Percentiles rank a stretch among this genome's conserved stretches.
phyloP scores from a whole-genome alignment of 2,113 vertebrate genomes.

The Australoheros scitulus region DNA sequence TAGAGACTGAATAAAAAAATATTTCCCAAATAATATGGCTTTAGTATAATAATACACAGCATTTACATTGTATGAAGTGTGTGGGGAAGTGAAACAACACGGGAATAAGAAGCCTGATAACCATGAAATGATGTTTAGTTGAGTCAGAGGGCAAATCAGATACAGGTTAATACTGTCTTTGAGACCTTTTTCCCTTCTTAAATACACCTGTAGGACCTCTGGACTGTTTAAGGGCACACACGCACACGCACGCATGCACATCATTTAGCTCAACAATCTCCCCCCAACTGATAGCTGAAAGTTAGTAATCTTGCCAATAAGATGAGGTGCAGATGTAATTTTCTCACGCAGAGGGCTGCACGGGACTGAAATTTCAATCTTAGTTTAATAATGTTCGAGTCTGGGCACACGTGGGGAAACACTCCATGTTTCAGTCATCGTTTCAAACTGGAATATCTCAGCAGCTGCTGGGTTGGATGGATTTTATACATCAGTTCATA shows the following conservation, averaged over 20 bases:
- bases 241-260: no score
- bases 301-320: not conserved
- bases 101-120: not conserved
- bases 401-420: not conserved
- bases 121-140: not conserved
- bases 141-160: not conserved
- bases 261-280: not conserved
- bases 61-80: no score
- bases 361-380: not conserved
- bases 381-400: not conserved
- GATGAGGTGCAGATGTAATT: slow-evolving; percentile 5
- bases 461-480: not conserved
- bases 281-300: not conserved
- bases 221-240: not conserved
- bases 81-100: not conserved
- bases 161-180: not conserved
- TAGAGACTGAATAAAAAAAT: not conserved
- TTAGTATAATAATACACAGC: no score
- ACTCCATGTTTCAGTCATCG: not conserved
- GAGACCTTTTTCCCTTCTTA: not conserved
- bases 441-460: not conserved
- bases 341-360: not conserved
- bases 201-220: not conserved
- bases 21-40: not conserved
- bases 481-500: not conserved